Percentiles rank a stretch among this genome's conserved stretches.
Evolutionary conservation across 2,113 vertebrate genomes (phyloP).

Genomic region (Mus spicilegus): DNA sequence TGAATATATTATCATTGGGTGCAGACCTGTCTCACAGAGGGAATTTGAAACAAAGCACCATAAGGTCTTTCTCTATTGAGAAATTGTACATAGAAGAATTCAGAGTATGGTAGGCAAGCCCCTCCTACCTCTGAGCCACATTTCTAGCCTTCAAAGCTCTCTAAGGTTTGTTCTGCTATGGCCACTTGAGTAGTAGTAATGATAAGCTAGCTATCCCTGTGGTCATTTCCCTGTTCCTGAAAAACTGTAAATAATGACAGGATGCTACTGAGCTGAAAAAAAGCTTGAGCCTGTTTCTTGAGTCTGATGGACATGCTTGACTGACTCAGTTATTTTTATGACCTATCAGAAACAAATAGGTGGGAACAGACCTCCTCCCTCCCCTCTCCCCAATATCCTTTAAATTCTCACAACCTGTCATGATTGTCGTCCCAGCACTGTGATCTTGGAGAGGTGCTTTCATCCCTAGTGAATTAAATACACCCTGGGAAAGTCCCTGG

Average conservation of each 20-base stretch:
- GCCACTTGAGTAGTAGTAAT: constrained; percentile 12
- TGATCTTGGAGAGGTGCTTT: constrained; percentile 28
- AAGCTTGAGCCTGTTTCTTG: constrained; percentile 30
- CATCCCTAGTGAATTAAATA: not conserved
- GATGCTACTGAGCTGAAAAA: constrained; percentile 21
- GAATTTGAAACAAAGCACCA: not conserved
- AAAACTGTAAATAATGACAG: constrained; percentile 57
- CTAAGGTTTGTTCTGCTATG: not conserved
- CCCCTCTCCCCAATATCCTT: not conserved
- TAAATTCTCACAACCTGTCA: not conserved
- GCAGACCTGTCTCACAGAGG: not conserved
- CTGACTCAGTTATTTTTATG: constrained; percentile 47
- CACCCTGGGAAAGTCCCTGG: not conserved
- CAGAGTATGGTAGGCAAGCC: not conserved
- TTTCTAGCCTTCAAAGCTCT: not conserved
- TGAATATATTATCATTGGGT: not conserved
- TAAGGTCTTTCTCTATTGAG: not conserved
- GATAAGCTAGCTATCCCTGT: not conserved
- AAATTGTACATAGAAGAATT: not conserved
- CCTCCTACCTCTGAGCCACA: not conserved
- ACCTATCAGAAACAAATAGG: not conserved
- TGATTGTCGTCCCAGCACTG: not conserved
- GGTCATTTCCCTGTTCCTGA: not conserved
- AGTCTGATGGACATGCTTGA: constrained; percentile 23
- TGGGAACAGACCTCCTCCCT: not conserved